Evolutionary conservation across 2,797 vertebrate genomes (phyloP).

Genomic region (Eremophila alpestris): DNA sequence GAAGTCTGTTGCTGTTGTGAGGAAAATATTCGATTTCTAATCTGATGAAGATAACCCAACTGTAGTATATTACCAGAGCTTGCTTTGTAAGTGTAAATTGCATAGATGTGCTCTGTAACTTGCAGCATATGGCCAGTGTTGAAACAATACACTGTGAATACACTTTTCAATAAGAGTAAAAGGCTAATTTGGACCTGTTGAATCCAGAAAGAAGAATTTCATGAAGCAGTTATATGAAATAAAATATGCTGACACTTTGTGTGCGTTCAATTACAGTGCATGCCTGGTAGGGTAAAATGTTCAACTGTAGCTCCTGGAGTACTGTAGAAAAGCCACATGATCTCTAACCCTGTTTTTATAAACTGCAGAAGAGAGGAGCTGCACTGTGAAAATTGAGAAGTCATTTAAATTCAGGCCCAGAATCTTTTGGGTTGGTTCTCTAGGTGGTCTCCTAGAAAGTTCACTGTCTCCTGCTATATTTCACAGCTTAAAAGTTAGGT

Average conservation of each 20-base stretch:
- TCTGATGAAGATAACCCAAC: not conserved
- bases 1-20: not conserved
- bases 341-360: not conserved
- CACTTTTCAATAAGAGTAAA: not conserved
- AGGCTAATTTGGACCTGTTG: not conserved
- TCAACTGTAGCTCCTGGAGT: not conserved
- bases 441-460: not conserved
- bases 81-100: not conserved
- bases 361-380: not conserved
- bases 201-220: not conserved
- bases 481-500: not conserved
- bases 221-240: not conserved
- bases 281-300: not conserved
- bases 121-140: not conserved
- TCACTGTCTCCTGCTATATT: not conserved
- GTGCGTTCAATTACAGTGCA: not conserved
- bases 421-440: not conserved
- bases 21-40: slow-evolving; percentile 42
- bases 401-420: not conserved
- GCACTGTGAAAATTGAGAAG: not conserved
- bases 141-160: not conserved
- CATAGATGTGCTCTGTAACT: not conserved
- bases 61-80: not conserved
- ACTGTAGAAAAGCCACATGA: not conserved
- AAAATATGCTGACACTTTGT: not conserved